A percentile compares a stretch with the other conserved stretches of the same genome.
These are phyloP conservation scores for Melanchra persicariae DNA, from an alignment of 2,888 invertebrate genomes.

Conservation along the genomic window DNA sequence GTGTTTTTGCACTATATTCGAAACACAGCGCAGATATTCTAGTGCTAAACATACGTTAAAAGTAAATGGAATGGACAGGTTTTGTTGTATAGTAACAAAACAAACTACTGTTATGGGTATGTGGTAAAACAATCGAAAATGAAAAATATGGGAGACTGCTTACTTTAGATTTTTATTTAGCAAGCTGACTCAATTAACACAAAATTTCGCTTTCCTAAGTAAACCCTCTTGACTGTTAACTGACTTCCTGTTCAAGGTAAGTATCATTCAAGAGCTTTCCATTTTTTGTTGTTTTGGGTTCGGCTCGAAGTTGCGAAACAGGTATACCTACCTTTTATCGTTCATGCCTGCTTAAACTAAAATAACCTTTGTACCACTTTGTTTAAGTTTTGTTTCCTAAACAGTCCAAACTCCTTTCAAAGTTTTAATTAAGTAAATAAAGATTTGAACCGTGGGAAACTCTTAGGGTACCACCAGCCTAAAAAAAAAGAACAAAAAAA, in stretches of 20 bases:
- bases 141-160: too few relatives aligned
- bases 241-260: neutral
- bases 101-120: too few relatives aligned
- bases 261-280: neutral
- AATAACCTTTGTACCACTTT: constrained; percentile 13
- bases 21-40: too few relatives aligned
- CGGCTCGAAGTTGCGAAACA: constrained; percentile 1
- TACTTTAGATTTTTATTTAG: too few relatives aligned
- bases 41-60: too few relatives aligned
- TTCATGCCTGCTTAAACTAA: constrained; percentile 14
- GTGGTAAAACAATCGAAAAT: too few relatives aligned
- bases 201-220: neutral
- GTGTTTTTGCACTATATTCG: too few relatives aligned
- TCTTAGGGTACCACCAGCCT: neutral
- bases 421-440: neutral
- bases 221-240: constrained; percentile 1
- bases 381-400: neutral
- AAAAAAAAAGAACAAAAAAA: too few relatives aligned
- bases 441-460: neutral
- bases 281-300: constrained; percentile 7
- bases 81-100: too few relatives aligned
- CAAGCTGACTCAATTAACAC: neutral
- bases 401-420: neutral
- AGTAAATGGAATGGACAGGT: too few relatives aligned
- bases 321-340: constrained; percentile 2